Evolutionary conservation across 1,140 invertebrate genomes (phyloP), one percentile per base, ranked within the genome.

Genomic region (Riptortus pedestris): DNA sequence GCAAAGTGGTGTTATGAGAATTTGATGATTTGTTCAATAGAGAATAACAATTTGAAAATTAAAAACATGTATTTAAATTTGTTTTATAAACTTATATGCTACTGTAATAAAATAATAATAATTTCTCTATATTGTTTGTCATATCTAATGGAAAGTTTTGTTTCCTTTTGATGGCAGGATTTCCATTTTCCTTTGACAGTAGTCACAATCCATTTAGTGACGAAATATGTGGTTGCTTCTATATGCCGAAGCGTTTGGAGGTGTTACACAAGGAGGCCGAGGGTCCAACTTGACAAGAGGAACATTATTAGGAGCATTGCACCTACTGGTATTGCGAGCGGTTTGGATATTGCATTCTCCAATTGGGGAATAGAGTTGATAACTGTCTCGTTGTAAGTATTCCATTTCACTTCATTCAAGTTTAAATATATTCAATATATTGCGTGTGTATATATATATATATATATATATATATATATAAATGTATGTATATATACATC

Each of bases 361-460:
- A 96, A 97, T 75, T 98, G 94, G 94, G 92, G 90, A 27, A 80
- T 97, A 69, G 90, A 92, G 72, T 82, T 94, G 66, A 91, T 96
- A 27, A 92, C 90, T 28, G 86, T 97, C 65, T 94, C 93, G 27
- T 78, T 98, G 79, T 97, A 79, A 81, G 83, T 80, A 71, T n/a
- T n/a, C n/a, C n/a, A n/a, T n/a, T n/a, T n/a, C n/a, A n/a, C n/a
- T n/a, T n/a, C 67, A 64, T n/a, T 58, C 58, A 60, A 59, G 45
- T 27, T 48, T 20, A 57, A 52, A 59, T 20, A 62, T 43, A 55
- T 48, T 38, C 2, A 16, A 27, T 29, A 38, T 16, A 43, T 67
- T 16, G 51, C 26, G 45, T 48, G 48, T 61, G 38, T 45, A 29
- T 48, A 38, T n/a, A n/a, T n/a, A n/a, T n/a, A n/a, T n/a, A n/a